Base-by-base conservation (phyloP, 2,797 vertebrate genomes). In the Lutjanus campechanus region DNA sequence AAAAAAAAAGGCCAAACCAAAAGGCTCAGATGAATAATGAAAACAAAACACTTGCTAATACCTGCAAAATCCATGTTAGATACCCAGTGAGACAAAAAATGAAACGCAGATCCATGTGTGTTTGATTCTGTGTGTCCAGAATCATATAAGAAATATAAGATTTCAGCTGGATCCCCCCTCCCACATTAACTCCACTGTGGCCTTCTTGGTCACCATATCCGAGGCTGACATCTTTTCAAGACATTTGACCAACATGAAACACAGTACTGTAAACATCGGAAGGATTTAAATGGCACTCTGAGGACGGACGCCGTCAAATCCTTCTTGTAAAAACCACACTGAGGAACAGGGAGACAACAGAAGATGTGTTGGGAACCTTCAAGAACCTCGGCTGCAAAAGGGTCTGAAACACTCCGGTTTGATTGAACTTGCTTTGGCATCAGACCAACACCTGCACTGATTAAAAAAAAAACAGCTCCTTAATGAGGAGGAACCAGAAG, bases 251-350 rank as follows among this genome's bases (percentile, higher is more conserved):
- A 78, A 92, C 81, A 76, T 81, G 74, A 91, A 92, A 82, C 79
- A 80, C 90, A 85, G 85, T 12, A 85, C 73, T 90, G 90, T 90
- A 93, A 92, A 92, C 89, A 89, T 90, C 16, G 20, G 85, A 90
- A 92, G 93, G 92, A 92, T 92, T 92, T 84, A 77, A 93, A 91
- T 90, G 89, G 91, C 91, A 92, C 88, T 86, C 83, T 82, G 83
- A 84, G 78, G 85, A 78, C 13, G 76, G 77, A 91, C 70, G 81
- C 91, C 88, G 76, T 92, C 89, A 92, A 92, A 92, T 92, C 92
- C 89, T 91, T 92, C 88, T 82, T 66, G 49, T 85, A 77, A 91
- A 91, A 88, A 90, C 77, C 84, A 91, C 79, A 90, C 69, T 16
- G 47, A 86, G 60, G 73, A 81, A 77, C 49, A 55, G 71, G 59